Evolutionary conservation across 2,797 vertebrate genomes (phyloP), one percentile per base, ranked within the genome.

Genomic region (Valencia hispanica): DNA sequence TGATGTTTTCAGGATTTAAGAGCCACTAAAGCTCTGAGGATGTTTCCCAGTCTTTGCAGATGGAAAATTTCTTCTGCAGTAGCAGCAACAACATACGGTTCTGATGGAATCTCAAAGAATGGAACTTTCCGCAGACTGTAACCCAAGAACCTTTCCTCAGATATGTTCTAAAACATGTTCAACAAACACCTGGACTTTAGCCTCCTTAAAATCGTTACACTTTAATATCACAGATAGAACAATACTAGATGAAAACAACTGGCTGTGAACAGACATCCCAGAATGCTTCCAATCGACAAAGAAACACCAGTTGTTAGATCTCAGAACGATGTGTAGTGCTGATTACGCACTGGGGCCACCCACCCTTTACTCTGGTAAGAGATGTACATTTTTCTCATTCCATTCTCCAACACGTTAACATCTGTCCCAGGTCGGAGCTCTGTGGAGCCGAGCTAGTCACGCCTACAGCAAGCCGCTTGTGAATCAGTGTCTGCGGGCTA

Each of bases 351-450:
- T 43, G 70, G 85, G 61, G 88, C 91, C 91, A 87, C 87, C 91
- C 90, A 83, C 83, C 87, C 89, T 81, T 81, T 75, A 84, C 90
- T 92, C 90, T 83, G 80, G 73, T 88, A 88, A 92, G 87, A 93
- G 81, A 86, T 90, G 89, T 90, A 90, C 93, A 95, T 95, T 94
- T 94, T 93, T 94, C 83, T 93, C 94, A 95, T 95, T 93, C 94
- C 94, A 88, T 92, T 93, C 89, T 86, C 85, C 85, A 85, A 94
- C 93, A 92, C 92, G 91, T 93, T 93, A 93, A 93, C 94, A 95
- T 95, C 94, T 95, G 94, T 93, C 94, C 91, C 87, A 88, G 92
- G 92, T 93, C 77, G 82, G 65, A 87, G 86, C 89, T 78, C 51
- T 80, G 86, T 71, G 61, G 75, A 84, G 75, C 79, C 83, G 80